Conservation (phyloP, 1,140 invertebrate genomes). For the Meloidogyne floridensis region DNA sequence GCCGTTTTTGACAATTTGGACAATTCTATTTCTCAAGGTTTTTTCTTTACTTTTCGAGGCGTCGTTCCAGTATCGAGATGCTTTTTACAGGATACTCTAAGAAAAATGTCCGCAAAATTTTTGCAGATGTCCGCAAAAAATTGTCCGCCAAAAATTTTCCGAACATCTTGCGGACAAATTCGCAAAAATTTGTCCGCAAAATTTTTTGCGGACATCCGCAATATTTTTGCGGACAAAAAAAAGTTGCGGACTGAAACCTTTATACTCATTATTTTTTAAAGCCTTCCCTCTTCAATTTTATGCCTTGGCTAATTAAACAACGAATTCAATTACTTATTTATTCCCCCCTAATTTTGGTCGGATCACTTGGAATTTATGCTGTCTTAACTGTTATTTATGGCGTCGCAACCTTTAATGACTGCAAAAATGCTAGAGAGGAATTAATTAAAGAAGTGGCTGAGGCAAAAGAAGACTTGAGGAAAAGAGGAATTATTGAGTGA, state of each 20-base stretch:
- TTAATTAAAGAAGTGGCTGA: constrained; percentile 25
- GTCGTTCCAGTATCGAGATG: too few relatives aligned
- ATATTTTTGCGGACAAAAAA: too few relatives aligned
- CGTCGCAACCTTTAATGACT: constrained; percentile 19
- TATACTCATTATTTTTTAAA: not conserved
- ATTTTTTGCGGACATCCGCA: too few relatives aligned
- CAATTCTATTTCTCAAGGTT: not conserved
- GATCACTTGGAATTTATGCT: constrained; percentile 11
- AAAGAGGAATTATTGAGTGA: constrained; percentile 22
- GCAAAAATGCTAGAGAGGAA: not conserved
- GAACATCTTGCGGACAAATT: too few relatives aligned
- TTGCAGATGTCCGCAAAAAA: too few relatives aligned
- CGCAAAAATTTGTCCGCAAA: too few relatives aligned
- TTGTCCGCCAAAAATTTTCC: too few relatives aligned
- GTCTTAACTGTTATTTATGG: constrained; percentile 18
- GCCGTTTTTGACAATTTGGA: not conserved
- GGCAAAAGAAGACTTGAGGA: constrained; percentile 18
- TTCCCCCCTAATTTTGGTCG: constrained; percentile 11
- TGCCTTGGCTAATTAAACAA: not conserved
- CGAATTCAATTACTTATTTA: constrained; percentile 7
- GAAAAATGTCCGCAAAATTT: too few relatives aligned
- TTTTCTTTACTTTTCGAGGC: too few relatives aligned
- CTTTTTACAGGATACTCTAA: too few relatives aligned
- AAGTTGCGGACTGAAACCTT: too few relatives aligned
- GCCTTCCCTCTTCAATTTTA: not conserved